These are phyloP conservation scores for Capitella teleta DNA, from an alignment of 1,140 invertebrate genomes.

Conservation along the genomic window DNA sequence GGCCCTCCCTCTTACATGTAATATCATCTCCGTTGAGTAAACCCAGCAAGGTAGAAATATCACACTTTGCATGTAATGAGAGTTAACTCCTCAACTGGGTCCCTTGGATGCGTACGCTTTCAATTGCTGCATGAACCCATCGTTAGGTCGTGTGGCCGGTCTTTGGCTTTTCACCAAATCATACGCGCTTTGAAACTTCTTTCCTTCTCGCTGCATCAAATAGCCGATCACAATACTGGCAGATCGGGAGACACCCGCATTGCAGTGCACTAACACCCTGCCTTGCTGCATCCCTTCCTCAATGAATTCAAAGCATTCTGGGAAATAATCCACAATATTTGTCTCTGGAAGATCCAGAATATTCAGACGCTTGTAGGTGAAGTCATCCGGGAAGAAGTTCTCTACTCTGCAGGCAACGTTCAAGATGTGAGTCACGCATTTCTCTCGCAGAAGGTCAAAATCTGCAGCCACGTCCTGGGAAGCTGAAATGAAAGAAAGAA, in stretches of 20 bases:
- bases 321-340: slow-evolving; percentile 86
- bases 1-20: too few relatives aligned
- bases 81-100: too few relatives aligned
- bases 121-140: slow-evolving; percentile 80
- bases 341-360: slow-evolving; percentile 93
- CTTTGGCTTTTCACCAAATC: slow-evolving; percentile 79
- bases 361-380: slow-evolving; percentile 85
- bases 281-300: slow-evolving; percentile 61
- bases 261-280: slow-evolving; percentile 25
- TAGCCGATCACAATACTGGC: slow-evolving; percentile 33
- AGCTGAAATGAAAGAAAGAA: too few relatives aligned
- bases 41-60: too few relatives aligned
- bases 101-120: slow-evolving; percentile 70
- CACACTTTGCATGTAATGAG: too few relatives aligned
- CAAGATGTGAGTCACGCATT: slow-evolving; percentile 83
- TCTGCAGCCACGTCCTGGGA: slow-evolving; percentile 61
- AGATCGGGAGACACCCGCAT: slow-evolving; percentile 32
- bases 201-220: slow-evolving; percentile 70
- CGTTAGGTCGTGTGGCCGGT: slow-evolving; percentile 87
- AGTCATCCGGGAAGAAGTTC: slow-evolving; percentile 70
- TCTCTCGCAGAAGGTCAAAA: slow-evolving; percentile 66
- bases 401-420: slow-evolving; percentile 95
- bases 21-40: too few relatives aligned
- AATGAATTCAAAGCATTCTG: slow-evolving; percentile 91
- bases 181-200: slow-evolving; percentile 77